A percentile compares a stretch with the other conserved stretches of the same genome.
Conservation (phyloP, 2,113 vertebrate genomes). For the Octodon degus region DNA sequence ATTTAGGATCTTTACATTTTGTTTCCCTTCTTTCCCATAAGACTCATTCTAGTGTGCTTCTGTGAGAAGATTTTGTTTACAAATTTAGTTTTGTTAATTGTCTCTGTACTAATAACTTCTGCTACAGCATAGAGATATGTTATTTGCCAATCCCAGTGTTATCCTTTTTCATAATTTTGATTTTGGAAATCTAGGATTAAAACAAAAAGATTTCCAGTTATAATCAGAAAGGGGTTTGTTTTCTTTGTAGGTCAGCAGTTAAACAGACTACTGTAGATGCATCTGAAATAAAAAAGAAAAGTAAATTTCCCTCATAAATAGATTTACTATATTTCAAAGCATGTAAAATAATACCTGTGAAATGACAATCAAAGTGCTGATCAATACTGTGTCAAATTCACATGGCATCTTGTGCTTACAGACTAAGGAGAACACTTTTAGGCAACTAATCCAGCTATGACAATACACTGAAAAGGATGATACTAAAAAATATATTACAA, state of each 20-base stretch:
- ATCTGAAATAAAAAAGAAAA: constrained; percentile 29
- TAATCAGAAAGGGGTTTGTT: constrained; percentile 54
- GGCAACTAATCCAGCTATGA: neutral
- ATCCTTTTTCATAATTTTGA: constrained; percentile 54
- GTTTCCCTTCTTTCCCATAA: neutral
- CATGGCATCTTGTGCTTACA: neutral
- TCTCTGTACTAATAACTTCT: constrained; percentile 17
- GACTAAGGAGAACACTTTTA: constrained; percentile 4
- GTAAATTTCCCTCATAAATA: constrained; percentile 60
- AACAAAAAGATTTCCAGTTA: neutral
- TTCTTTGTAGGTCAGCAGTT: constrained; percentile 30
- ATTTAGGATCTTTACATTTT: constrained; percentile 36
- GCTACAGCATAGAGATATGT: neutral
- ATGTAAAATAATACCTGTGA: constrained; percentile 1
- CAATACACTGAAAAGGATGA: constrained; percentile 8
- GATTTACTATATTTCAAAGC: constrained; percentile 64
- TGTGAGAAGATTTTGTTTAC: constrained; percentile 42
- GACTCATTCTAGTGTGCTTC: constrained; percentile 36
- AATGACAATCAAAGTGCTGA: constrained; percentile 41
- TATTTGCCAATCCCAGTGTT: neutral
- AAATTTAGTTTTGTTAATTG: constrained; percentile 39
- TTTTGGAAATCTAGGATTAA: constrained; percentile 20
- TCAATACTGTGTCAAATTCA: constrained; percentile 21
- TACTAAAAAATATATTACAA: neutral
- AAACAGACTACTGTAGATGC: neutral